Conservation (phyloP, 2,888 invertebrate species). For the Caenorhabditis uteleia region DNA sequence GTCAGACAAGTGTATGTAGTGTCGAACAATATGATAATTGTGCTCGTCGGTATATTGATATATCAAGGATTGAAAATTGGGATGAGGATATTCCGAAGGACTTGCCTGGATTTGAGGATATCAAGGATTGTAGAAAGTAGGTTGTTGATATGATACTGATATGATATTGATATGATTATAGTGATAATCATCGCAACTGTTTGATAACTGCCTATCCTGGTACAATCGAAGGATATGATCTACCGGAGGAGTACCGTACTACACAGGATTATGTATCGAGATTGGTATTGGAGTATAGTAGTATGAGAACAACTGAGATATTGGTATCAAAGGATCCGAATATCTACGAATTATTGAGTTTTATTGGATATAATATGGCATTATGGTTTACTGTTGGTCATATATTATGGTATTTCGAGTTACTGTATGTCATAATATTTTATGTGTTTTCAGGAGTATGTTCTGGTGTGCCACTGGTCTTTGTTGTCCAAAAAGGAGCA, state of each 20-base stretch:
- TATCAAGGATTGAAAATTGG: slow-evolving; percentile 37
- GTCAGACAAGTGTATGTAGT: slow-evolving; percentile 51
- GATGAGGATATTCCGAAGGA: slow-evolving; percentile 43
- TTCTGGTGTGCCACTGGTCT: slow-evolving; percentile 34
- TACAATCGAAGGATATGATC: slow-evolving; percentile 46
- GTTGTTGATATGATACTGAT: not conserved
- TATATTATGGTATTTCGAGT: slow-evolving; percentile 52
- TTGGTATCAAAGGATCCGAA: slow-evolving; percentile 46
- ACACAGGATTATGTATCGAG: slow-evolving; percentile 63
- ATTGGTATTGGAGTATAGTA: slow-evolving; percentile 53
- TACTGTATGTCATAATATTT: not conserved
- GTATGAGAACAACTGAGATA: slow-evolving; percentile 53
- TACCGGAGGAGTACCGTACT: slow-evolving; percentile 49
- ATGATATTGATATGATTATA: slow-evolving; percentile 11
- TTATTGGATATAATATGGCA: slow-evolving; percentile 62
- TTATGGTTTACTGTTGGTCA: slow-evolving; percentile 63
- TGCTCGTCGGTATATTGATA: slow-evolving; percentile 53
- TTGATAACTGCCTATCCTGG: slow-evolving; percentile 49
- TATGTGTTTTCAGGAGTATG: slow-evolving; percentile 18
- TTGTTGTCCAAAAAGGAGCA: slow-evolving; percentile 17
- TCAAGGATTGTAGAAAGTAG: slow-evolving; percentile 47
- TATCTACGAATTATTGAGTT: slow-evolving; percentile 56
- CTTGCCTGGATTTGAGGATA: slow-evolving; percentile 39
- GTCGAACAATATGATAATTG: slow-evolving; percentile 60
- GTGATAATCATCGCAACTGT: slow-evolving; percentile 52